Base-by-base conservation (phyloP, 2,113 vertebrate species). In the Chaetura pelagica region DNA sequence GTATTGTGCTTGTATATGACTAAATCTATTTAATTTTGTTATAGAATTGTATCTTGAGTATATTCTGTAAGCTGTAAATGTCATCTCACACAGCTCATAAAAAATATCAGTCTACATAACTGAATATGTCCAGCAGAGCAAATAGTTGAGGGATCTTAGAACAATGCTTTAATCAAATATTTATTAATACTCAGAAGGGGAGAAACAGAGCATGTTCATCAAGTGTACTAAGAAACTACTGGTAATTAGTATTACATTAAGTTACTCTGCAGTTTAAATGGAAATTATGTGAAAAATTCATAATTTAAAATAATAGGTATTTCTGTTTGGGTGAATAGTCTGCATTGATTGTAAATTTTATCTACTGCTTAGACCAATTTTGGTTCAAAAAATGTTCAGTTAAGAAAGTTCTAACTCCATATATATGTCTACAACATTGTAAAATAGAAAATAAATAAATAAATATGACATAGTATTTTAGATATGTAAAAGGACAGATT, bases 371-470 rank as follows among this genome's bases (percentile, higher is more conserved):
- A 55, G 42, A 79, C 16, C 9, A 80, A 7, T 88, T 86, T 83
- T 59, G 15, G 51, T 73, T 90, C 21, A 42, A 83, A 34, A 1
- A 0, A 0, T 68, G 19, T 64, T 84, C 7, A 2, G 0, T 69
- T 57, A 72, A 42, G 40, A 13, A 69, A 81, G 20, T 21, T 93
- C 7, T 80, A 84, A 62, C 32, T 94, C 32, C 17, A 7, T 84
- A 30, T 84, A 30, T 26, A n/a, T 10, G 55, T 75, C 42, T 66
- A 2, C 3, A 9, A 18, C 20, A 40, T 12, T 62, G 19, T 87
- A 55, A 66, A 86, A 46, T 66, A 48, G 34, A 88, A 0, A 7
- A 51, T n/a, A n/a, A n/a, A n/a, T n/a, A 40, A 5, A 61, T 94
- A n/a, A n/a, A 35, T n/a, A 4, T 94, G 67, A 22, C 4, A 24